Conservation (phyloP, 2,888 invertebrate genomes). For the Chirona hameri region DNA sequence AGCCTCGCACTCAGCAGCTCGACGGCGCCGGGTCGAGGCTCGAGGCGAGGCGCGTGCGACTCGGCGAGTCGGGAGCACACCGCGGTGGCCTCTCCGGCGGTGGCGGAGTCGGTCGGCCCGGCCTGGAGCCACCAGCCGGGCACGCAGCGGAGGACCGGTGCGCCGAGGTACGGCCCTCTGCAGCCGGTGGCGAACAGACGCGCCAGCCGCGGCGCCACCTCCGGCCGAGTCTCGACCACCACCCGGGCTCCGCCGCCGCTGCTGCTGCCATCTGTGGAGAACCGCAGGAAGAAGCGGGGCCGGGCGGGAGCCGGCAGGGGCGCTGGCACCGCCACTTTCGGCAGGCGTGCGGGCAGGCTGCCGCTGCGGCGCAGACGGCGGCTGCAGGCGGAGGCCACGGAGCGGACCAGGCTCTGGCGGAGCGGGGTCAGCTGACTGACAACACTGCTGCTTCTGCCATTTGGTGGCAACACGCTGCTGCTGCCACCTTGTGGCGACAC, state of each 20-base stretch:
- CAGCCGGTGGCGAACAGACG: constrained; percentile 70
- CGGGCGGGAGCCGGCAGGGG: background rate
- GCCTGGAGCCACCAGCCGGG: constrained; percentile 40
- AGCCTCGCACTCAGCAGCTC: constrained; percentile 78
- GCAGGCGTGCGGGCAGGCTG: background rate
- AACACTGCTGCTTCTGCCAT: too few relatives aligned
- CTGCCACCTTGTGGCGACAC: too few relatives aligned
- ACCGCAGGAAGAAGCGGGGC: constrained; percentile 8
- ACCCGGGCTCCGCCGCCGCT: constrained; percentile 61
- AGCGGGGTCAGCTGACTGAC: background rate
- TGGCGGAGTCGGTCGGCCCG: constrained; percentile 66
- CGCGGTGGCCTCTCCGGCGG: background rate
- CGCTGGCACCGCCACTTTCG: background rate
- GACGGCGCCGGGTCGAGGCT: constrained; percentile 70
- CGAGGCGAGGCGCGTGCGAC: constrained; percentile 50
- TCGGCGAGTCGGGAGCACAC: background rate
- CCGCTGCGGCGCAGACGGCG: background rate
- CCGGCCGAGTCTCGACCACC: constrained; percentile 70
- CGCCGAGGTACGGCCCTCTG: constrained; percentile 71
- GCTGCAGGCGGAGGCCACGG: background rate
- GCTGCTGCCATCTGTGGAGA: constrained; percentile 8
- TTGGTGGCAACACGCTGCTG: too few relatives aligned
- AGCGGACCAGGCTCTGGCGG: background rate
- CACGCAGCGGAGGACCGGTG: constrained; percentile 56
- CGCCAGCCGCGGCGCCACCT: constrained; percentile 75